Evolutionary conservation across 2,113 vertebrate species (phyloP).

Genomic region (Hystrix brachyura): DNA sequence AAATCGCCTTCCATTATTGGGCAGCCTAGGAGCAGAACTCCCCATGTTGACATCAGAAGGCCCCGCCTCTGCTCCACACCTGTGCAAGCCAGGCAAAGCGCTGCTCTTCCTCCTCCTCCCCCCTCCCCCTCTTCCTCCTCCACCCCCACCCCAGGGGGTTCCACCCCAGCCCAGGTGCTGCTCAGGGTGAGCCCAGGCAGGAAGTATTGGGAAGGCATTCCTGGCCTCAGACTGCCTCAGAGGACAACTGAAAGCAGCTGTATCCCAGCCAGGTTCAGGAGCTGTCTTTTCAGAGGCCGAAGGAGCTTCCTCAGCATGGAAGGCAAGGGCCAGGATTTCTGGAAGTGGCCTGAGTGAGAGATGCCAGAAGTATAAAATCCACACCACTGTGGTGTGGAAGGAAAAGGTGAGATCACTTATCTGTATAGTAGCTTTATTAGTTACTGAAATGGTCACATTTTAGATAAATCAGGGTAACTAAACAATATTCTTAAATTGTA

Average conservation of each 20-base stretch:
- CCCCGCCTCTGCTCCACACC: neutral
- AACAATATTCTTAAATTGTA: neutral
- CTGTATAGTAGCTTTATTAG: neutral
- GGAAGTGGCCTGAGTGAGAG: neutral
- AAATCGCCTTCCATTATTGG: too few relatives aligned
- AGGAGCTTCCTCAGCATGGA: neutral
- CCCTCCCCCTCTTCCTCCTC: neutral
- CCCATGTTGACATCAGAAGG: neutral
- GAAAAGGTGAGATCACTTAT: neutral
- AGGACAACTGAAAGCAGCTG: neutral
- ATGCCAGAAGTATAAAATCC: too few relatives aligned
- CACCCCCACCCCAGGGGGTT: neutral
- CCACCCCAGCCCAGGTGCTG: neutral
- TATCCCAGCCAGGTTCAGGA: neutral
- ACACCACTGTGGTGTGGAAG: neutral
- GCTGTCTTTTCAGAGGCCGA: neutral
- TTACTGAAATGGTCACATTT: neutral
- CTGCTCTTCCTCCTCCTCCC: neutral
- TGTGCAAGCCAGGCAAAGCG: neutral
- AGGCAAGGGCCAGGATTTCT: rapidly evolving
- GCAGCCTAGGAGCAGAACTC: neutral
- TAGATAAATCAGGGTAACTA: neutral
- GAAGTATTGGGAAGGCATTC: neutral
- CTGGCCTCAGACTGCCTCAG: neutral
- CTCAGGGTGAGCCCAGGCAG: neutral